phyloP scores from a whole-genome alignment of 2,113 vertebrate genomes.

The Arvicanthis niloticus region DNA sequence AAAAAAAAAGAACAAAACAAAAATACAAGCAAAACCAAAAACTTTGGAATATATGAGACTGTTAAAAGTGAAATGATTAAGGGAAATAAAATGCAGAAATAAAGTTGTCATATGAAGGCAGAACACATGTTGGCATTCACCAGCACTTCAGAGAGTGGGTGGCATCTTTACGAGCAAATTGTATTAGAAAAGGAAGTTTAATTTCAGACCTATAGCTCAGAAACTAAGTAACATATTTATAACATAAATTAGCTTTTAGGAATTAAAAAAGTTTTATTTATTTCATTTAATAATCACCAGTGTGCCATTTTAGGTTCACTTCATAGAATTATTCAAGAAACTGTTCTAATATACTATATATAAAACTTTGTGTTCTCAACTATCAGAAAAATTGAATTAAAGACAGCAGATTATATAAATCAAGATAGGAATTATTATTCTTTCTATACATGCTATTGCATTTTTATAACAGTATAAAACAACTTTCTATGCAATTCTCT shows the following conservation, averaged over 20 bases:
- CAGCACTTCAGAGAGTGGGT: not conserved
- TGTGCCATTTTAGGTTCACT: not conserved
- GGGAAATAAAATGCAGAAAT: not conserved
- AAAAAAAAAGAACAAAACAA: not conserved
- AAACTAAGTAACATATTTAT: not conserved
- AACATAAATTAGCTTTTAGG: not conserved
- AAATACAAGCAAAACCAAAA: not conserved
- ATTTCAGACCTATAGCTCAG: not conserved
- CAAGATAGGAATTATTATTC: not conserved
- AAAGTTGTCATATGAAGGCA: not conserved
- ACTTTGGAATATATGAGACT: not conserved
- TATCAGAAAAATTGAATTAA: not conserved
- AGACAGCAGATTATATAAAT: not conserved
- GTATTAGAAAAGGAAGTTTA: not conserved
- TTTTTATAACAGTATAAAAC: not conserved
- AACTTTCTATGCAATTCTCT: not conserved
- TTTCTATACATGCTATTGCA: not conserved
- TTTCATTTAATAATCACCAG: not conserved
- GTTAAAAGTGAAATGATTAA: not conserved
- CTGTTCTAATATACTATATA: not conserved
- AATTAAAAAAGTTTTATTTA: not conserved
- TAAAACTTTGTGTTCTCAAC: not conserved
- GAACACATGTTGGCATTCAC: accelerated
- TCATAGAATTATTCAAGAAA: not conserved
- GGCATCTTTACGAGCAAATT: not conserved